Evolutionary conservation across 2,113 vertebrate species (phyloP).

Genomic region (Colius striatus): DNA sequence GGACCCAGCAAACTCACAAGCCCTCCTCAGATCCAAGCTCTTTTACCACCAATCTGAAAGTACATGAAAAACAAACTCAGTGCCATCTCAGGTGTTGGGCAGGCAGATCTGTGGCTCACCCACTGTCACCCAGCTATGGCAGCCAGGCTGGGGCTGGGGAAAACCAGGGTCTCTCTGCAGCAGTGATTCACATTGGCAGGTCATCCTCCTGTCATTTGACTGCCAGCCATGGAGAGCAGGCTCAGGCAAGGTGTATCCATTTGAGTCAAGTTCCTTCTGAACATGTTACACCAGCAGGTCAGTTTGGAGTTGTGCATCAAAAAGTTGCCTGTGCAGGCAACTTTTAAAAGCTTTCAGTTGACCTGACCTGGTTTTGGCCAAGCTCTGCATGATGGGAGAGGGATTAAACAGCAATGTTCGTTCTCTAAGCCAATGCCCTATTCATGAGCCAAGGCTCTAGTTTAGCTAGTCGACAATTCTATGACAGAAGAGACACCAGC

Average conservation of each 20-base stretch:
- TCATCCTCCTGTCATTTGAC: neutral
- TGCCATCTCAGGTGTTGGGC: neutral
- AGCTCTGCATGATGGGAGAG: neutral
- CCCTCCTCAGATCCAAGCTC: neutral
- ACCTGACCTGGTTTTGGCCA: neutral
- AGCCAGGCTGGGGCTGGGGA: too few species aligned
- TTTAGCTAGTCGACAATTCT: neutral
- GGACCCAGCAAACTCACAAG: neutral
- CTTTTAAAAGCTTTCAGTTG: neutral
- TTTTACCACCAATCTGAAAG: neutral
- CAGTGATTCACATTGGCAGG: neutral
- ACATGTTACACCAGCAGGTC: neutral
- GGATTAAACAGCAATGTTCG: neutral
- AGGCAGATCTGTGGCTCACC: rapidly evolving
- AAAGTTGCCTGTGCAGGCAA: neutral
- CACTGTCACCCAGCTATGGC: neutral
- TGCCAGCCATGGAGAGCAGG: rapidly evolving
- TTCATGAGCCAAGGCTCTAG: neutral
- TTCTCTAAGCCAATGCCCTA: neutral
- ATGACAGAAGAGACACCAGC: neutral
- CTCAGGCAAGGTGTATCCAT: neutral
- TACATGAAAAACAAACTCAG: neutral
- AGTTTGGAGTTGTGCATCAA: neutral
- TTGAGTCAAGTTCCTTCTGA: neutral
- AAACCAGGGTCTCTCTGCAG: neutral